These are phyloP conservation scores for Eupleurogrammus muticus DNA, from an alignment of 2,797 vertebrate species.

Conservation along the genomic window DNA sequence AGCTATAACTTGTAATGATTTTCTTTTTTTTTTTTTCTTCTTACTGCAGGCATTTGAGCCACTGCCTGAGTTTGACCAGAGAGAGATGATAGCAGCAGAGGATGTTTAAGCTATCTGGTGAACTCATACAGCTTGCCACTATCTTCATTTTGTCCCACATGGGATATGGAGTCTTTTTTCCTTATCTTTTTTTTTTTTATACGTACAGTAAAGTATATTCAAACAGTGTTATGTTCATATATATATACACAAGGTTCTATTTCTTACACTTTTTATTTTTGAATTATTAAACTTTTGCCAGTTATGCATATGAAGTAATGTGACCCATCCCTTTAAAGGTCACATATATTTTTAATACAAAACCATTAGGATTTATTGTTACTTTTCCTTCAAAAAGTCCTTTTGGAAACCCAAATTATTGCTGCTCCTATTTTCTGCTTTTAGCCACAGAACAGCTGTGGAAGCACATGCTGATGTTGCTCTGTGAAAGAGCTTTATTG, in stretches of 20 bases:
- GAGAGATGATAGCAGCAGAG: slow-evolving; percentile 31
- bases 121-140: slow-evolving; percentile 72
- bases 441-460: slow-evolving; percentile 37
- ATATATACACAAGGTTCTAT: slow-evolving; percentile 67
- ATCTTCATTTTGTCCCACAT: slow-evolving; percentile 67
- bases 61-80: slow-evolving; percentile 52
- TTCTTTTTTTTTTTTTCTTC: not conserved
- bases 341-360: slow-evolving; percentile 48
- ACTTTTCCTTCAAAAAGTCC: not conserved
- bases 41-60: slow-evolving; percentile 59
- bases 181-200: slow-evolving; percentile 43
- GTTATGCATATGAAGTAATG: slow-evolving; percentile 67
- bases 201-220: slow-evolving; percentile 69
- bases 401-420: slow-evolving; percentile 60
- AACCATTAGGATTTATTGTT: slow-evolving; percentile 48
- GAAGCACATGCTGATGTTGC: slow-evolving; percentile 19
- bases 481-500: slow-evolving; percentile 41
- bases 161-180: slow-evolving; percentile 56
- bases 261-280: slow-evolving; percentile 44
- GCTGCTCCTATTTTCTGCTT: slow-evolving; percentile 50
- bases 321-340: slow-evolving; percentile 45
- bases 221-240: slow-evolving; percentile 75
- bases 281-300: slow-evolving; percentile 51
- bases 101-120: slow-evolving; percentile 47
- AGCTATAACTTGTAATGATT: not conserved